Percentiles rank a stretch among this genome's conserved stretches.
phyloP scores from a whole-genome alignment of 1,140 invertebrate genomes.

The Chironomus striatipennis region DNA sequence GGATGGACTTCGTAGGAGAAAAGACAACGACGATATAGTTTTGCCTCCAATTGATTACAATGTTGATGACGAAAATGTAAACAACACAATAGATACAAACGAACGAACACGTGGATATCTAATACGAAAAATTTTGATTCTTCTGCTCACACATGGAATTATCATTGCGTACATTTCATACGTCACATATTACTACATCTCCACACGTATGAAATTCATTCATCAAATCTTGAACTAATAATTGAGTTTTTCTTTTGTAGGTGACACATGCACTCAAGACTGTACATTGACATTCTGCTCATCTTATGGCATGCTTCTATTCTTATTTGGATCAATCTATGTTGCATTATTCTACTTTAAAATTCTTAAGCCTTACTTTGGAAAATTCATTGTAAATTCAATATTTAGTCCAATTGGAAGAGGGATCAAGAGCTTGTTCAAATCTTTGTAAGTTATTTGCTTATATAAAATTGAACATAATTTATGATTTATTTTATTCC shows the following conservation, averaged over 20 bases:
- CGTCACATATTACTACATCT: neutral
- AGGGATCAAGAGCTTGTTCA: slow-evolving; percentile 31
- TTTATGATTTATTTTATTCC: slow-evolving; percentile 24
- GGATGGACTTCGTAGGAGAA: neutral
- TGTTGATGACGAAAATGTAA: neutral
- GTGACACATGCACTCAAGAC: slow-evolving; percentile 19
- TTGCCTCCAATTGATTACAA: neutral
- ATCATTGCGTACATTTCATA: neutral
- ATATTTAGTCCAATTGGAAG: slow-evolving; percentile 37
- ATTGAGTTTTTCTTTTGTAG: neutral
- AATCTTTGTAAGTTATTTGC: slow-evolving; percentile 27
- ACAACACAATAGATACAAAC: neutral
- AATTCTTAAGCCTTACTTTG: slow-evolving; percentile 52
- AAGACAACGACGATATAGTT: neutral
- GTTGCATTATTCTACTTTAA: slow-evolving; percentile 56
- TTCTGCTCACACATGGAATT: neutral
- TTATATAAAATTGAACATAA: neutral
- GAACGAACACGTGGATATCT: neutral
- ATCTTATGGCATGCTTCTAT: slow-evolving; percentile 64
- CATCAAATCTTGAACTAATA: too few species aligned
- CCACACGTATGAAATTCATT: too few species aligned
- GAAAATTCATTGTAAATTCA: slow-evolving; percentile 37
- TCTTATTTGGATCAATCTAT: slow-evolving; percentile 55
- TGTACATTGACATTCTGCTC: slow-evolving; percentile 47
- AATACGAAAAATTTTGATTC: neutral